phyloP scores from a whole-genome alignment of 1,140 invertebrate species.

The Leptinotarsa defecta region DNA sequence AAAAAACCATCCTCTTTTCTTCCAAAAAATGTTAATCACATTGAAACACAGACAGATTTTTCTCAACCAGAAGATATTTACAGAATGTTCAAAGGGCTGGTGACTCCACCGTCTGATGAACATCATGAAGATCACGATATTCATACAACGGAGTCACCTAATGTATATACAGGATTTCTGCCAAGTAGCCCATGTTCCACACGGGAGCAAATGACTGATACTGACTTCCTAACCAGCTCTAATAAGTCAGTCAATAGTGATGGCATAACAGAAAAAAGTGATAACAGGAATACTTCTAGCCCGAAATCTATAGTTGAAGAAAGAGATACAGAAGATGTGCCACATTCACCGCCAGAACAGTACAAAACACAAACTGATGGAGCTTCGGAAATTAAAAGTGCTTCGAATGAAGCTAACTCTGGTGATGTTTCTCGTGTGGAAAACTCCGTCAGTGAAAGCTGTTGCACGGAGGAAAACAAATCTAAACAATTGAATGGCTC shows the following conservation, averaged over 20 bases:
- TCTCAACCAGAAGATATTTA: neutral
- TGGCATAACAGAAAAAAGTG: neutral
- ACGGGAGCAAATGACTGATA: neutral
- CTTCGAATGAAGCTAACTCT: neutral
- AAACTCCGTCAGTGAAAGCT: neutral
- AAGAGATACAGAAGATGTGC: neutral
- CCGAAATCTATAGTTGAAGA: neutral
- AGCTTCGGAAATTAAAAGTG: neutral
- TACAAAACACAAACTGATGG: neutral
- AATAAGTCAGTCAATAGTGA: neutral
- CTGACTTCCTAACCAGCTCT: neutral
- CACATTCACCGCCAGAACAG: neutral
- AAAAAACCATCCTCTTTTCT: neutral
- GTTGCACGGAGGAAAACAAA: neutral
- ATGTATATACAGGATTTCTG: neutral
- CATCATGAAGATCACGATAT: slow-evolving; percentile 7
- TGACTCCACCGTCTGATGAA: slow-evolving; percentile 6
- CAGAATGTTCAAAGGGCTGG: neutral
- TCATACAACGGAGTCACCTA: neutral
- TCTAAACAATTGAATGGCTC: neutral
- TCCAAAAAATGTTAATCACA: neutral
- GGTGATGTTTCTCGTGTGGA: too few relatives aligned
- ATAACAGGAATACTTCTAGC: neutral
- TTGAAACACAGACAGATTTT: slow-evolving; percentile 9
- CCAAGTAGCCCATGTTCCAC: neutral